Percentiles rank a stretch among this genome's conserved stretches.
Conservation (phyloP, 2,797 vertebrate genomes). For the Cynopterus sphinx region DNA sequence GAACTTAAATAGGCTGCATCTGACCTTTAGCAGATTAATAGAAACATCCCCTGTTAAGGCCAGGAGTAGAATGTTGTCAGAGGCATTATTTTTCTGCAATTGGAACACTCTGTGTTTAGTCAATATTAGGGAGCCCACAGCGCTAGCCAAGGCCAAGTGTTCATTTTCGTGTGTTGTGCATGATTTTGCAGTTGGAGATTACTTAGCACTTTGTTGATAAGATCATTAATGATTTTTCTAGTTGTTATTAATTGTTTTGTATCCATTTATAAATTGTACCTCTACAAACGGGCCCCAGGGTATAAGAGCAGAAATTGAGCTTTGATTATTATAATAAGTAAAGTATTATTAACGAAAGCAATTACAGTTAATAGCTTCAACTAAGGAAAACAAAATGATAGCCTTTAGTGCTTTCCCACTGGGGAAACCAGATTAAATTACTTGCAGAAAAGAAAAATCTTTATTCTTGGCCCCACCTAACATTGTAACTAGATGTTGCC, state of each 20-base stretch:
- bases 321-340: conserved; percentile 82
- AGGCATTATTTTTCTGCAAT: not conserved
- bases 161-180: not conserved
- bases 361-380: conserved; percentile 78
- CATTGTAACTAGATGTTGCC: conserved; percentile 31
- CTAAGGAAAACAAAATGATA: conserved; percentile 78
- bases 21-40: conserved; percentile 41
- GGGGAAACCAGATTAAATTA: conserved; percentile 74
- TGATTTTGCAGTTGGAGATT: conserved; percentile 20
- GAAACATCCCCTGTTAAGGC: not conserved
- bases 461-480: conserved; percentile 36
- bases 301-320: conserved; percentile 71
- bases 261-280: conserved; percentile 75
- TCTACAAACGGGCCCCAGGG: conserved; percentile 61
- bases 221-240: conserved; percentile 68
- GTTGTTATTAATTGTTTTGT: conserved; percentile 78
- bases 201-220: conserved; percentile 58
- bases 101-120: not conserved
- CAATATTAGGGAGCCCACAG: not conserved
- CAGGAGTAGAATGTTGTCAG: not conserved
- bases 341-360: conserved; percentile 81
- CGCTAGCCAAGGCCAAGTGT: not conserved
- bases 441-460: conserved; percentile 70
- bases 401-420: conserved; percentile 70
- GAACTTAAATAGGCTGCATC: not conserved